These are phyloP conservation scores for Cepphus grylle DNA, from an alignment of 2,113 vertebrate genomes.

Conservation along the genomic window DNA sequence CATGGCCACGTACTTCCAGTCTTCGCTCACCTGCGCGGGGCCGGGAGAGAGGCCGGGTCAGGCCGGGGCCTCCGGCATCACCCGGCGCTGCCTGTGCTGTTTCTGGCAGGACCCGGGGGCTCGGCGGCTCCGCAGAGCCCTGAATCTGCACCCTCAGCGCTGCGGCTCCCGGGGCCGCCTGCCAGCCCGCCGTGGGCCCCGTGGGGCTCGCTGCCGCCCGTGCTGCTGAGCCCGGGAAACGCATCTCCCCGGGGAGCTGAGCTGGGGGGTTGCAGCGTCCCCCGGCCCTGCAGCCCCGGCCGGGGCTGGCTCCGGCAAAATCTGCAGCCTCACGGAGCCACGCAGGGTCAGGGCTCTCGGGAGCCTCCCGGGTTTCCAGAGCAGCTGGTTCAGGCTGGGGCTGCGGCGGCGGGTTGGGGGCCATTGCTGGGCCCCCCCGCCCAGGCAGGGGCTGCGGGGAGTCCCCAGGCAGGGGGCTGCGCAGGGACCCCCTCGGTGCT, in stretches of 20 bases:
- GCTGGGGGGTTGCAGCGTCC: accelerated
- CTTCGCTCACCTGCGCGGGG: constrained; percentile 87
- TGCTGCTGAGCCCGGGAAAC: background rate
- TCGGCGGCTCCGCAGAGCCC: background rate
- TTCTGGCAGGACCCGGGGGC: accelerated
- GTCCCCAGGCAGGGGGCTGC: accelerated
- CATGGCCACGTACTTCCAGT: constrained; percentile 99
- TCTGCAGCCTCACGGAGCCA: background rate
- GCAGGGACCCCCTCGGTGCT: background rate
- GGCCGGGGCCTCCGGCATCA: background rate
- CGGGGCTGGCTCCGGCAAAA: accelerated
- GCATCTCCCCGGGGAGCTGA: background rate
- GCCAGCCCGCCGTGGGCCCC: background rate
- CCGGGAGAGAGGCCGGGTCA: accelerated
- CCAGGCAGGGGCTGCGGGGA: background rate
- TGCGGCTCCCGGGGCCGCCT: background rate
- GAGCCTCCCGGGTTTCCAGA: background rate
- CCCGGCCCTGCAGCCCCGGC: background rate
- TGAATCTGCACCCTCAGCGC: background rate
- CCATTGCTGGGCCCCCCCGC: background rate
- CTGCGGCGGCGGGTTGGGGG: background rate
- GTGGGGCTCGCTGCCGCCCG: accelerated
- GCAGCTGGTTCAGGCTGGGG: background rate
- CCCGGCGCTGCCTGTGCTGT: background rate
- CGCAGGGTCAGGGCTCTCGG: background rate